Conservation (phyloP, 2,888 invertebrate genomes). For the Papilio demoleus region DNA sequence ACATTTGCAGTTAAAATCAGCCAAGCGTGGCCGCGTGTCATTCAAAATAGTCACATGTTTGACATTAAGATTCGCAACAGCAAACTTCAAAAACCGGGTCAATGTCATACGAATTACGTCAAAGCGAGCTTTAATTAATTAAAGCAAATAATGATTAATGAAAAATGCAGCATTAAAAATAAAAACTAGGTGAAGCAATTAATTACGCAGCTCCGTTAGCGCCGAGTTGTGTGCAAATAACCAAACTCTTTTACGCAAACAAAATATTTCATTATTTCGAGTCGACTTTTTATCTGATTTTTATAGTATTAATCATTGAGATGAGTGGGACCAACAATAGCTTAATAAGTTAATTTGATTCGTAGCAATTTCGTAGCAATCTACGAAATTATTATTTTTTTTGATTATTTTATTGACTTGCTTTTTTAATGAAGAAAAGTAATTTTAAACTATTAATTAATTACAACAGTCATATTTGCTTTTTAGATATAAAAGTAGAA, state of each 20-base stretch:
- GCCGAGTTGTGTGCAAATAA: conserved; percentile 21
- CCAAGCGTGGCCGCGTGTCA: neutral
- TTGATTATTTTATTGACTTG: too few species aligned
- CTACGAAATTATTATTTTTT: too few species aligned
- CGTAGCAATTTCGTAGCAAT: too few species aligned
- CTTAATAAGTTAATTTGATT: neutral
- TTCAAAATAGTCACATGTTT: neutral
- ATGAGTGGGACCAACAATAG: neutral
- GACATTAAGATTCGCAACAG: conserved; percentile 2
- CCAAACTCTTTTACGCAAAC: conserved; percentile 17
- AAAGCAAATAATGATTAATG: conserved; percentile 29
- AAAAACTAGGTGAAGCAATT: conserved; percentile 25
- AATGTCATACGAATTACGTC: conserved; percentile 19
- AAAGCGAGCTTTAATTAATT: conserved; percentile 21
- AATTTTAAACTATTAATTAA: too few species aligned
- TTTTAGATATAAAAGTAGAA: too few species aligned
- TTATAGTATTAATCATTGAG: neutral
- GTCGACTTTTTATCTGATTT: conserved; percentile 4
- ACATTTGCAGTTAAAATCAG: conserved; percentile 1
- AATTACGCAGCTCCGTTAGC: conserved; percentile 32
- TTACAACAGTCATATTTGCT: too few species aligned
- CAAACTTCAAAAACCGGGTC: conserved; percentile 23
- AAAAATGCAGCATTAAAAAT: conserved; percentile 27
- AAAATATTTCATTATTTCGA: conserved; percentile 30
- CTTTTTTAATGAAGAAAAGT: too few species aligned